phyloP scores from a whole-genome alignment of 1,140 invertebrate species.

The Orussus abietinus region DNA sequence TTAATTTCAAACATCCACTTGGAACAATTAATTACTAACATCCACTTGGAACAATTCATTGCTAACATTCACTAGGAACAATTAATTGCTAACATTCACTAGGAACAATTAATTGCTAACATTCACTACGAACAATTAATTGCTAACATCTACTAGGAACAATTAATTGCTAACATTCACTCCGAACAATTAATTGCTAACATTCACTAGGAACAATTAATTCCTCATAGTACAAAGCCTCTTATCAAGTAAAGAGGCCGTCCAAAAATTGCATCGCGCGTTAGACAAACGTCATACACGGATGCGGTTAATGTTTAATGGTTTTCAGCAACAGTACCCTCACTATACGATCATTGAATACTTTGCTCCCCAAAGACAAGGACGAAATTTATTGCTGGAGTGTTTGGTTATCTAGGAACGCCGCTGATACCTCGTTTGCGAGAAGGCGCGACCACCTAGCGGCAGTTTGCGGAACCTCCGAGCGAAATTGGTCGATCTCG shows the following conservation, averaged over 20 bases:
- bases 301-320: constrained; percentile 55
- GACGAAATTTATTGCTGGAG: constrained; percentile 28
- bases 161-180: constrained; percentile 2
- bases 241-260: constrained; percentile 62
- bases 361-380: constrained; percentile 69
- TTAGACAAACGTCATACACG: constrained; percentile 38
- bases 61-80: constrained; percentile 16
- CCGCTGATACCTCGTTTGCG: constrained; percentile 9
- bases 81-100: constrained; percentile 13
- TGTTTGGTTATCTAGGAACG: constrained; percentile 8
- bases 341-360: constrained; percentile 66
- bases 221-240: constrained; percentile 32
- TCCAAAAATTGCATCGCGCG: constrained; percentile 65
- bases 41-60: constrained; percentile 12
- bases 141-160: neutral
- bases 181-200: constrained; percentile 11
- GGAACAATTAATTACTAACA: no score
- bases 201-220: constrained; percentile 1
- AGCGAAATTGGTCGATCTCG: no score
- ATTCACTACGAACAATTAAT: constrained; percentile 1
- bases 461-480: neutral
- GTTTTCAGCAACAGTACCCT: constrained; percentile 67
- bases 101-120: constrained; percentile 12
- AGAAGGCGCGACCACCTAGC: constrained; percentile 30
- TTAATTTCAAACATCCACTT: no score